Base-by-base conservation (phyloP, 2,888 invertebrate genomes). In the Boloria euphrosyne region DNA sequence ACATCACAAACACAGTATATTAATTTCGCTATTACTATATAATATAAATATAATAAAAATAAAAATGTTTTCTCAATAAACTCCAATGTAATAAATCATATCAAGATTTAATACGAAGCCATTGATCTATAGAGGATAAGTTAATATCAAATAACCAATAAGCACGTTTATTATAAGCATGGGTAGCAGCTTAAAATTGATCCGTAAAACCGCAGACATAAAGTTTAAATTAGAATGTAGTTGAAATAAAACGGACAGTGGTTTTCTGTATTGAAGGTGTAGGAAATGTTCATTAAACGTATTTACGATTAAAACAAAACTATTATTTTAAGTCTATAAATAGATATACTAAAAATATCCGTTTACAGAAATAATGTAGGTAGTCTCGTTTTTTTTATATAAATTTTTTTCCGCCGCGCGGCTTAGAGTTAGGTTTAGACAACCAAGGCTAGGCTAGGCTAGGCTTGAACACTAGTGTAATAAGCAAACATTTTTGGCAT, bases 141-240 rank as follows among this genome's bases (percentile, higher is more conserved):
- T 57, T 57, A 46, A 27, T 57, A 57, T 57, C 57, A 46, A 57
- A 57, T 46, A 57, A 22, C 57, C 57, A 46, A 57, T 57, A 57
- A 57, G 22, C 46, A 57, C 44, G 57, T 57, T 57, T 46, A 46
- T 57, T 57, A 46, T 27, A 46, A 57, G 44, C 22, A 16, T 5
- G 6, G 57, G 27, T 17, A 13, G 4, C 16, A 13, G 2, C 0
- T n/a, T 27, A 13, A 57, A 57, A 57, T 13, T 46, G 46, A 16
- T n/a, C 57, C n/a, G 22, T 57, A 57, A 1, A 5, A 0, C 4
- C 10, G 4, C 3, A 16, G 13, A 13, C 5, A 27, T 57, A 57
- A 10, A 18, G 5, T 22, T 4, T 46, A n/a, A 46, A 16, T 46
- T 27, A n/a, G 22, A 22, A n/a, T 46, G 22, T 57, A n/a, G n/a